phyloP scores from a whole-genome alignment of 2,888 invertebrate species.

The Eulithis testata region DNA sequence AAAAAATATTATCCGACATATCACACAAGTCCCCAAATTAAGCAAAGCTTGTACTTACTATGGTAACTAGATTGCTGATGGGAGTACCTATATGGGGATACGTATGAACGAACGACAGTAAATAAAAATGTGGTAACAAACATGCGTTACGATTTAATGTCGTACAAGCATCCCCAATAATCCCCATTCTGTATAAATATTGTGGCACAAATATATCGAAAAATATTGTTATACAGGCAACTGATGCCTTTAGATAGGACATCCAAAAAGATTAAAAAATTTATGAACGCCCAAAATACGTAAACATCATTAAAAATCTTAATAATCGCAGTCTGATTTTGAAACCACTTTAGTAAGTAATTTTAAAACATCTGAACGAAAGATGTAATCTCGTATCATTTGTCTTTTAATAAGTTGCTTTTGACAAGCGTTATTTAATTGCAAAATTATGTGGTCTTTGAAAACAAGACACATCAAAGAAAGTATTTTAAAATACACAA shows the following conservation, averaged over 20 bases:
- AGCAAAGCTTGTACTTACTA: too few species aligned
- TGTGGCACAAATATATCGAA: background rate
- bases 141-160: too few species aligned
- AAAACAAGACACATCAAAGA: conserved; percentile 33
- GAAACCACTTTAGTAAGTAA: background rate
- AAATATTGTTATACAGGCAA: background rate
- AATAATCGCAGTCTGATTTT: background rate
- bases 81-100: too few species aligned
- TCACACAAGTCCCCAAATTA: too few species aligned
- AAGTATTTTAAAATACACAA: conserved; percentile 29
- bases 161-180: too few species aligned
- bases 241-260: background rate
- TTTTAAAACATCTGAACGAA: background rate
- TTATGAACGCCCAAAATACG: background rate
- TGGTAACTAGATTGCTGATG: too few species aligned
- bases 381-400: conserved; percentile 9
- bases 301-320: background rate
- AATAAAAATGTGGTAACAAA: too few species aligned
- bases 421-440: conserved; percentile 29
- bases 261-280: conserved; percentile 3
- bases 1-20: background rate
- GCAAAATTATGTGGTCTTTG: conserved; percentile 11
- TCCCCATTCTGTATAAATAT: too few species aligned
- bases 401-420: conserved; percentile 12
- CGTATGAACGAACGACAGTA: too few species aligned